Conservation (phyloP, 1,140 invertebrate genomes). For the Dermatophagoides farinae region DNA sequence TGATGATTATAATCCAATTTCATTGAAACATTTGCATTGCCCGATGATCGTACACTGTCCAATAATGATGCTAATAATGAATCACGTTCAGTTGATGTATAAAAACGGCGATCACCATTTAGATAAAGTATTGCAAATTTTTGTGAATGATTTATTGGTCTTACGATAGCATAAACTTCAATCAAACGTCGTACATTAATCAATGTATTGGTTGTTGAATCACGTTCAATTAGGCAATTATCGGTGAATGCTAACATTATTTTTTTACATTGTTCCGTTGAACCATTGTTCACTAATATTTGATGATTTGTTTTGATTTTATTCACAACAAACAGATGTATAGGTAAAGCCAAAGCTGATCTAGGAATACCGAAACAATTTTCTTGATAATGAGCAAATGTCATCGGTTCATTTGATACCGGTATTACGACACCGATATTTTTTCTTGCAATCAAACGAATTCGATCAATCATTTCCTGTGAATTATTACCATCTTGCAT, state of each 20-base stretch:
- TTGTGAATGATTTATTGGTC: conserved; percentile 76
- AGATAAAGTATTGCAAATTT: conserved; percentile 83
- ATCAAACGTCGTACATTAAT: conserved; percentile 65
- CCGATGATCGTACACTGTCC: conserved; percentile 84
- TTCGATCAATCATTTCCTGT: conserved; percentile 63
- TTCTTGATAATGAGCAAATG: conserved; percentile 57
- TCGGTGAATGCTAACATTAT: conserved; percentile 86
- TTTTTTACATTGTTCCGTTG: conserved; percentile 32
- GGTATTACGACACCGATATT: conserved; percentile 62
- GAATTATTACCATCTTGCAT: conserved; percentile 2
- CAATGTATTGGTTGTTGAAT: conserved; percentile 83
- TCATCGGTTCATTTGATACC: conserved; percentile 57
- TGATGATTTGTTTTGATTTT: conserved; percentile 54
- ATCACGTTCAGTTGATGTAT: conserved; percentile 71
- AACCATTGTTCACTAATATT: background rate
- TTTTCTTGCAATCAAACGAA: conserved; percentile 52
- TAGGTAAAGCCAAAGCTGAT: conserved; percentile 53
- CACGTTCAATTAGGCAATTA: conserved; percentile 80
- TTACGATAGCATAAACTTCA: conserved; percentile 61
- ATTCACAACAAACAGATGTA: conserved; percentile 75
- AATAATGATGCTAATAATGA: conserved; percentile 77
- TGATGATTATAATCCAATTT: conserved; percentile 58
- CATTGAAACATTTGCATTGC: conserved; percentile 92
- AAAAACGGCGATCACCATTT: conserved; percentile 65
- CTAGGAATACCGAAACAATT: conserved; percentile 77